These are phyloP conservation scores for Cryptotis parvus DNA, from an alignment of 2,113 vertebrate genomes.

Conservation along the genomic window DNA sequence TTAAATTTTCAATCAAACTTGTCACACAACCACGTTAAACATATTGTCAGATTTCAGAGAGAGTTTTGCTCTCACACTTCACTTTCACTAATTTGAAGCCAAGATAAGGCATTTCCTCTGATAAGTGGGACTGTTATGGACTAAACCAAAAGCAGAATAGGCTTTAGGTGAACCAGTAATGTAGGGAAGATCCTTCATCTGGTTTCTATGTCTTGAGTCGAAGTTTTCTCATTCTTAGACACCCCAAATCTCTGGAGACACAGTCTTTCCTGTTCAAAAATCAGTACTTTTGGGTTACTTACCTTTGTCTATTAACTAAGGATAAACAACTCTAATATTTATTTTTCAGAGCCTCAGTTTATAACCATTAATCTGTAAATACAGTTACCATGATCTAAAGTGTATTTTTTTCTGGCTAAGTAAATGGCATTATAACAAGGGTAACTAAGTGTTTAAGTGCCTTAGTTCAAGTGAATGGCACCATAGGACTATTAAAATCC, in stretches of 20 bases:
- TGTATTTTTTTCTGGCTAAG: constrained; percentile 36
- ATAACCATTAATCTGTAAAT: constrained; percentile 20
- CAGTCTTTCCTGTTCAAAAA: not conserved
- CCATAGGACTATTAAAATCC: not conserved
- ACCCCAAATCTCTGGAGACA: not conserved
- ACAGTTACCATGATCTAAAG: constrained; percentile 36
- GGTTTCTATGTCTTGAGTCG: not conserved
- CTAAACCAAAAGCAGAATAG: not conserved
- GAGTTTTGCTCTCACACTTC: constrained; percentile 56
- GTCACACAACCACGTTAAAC: not conserved
- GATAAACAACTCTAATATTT: constrained; percentile 39
- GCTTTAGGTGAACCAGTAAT: constrained; percentile 29
- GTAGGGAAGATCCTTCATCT: not conserved
- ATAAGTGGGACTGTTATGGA: constrained; percentile 57
- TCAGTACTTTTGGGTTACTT: not conserved
- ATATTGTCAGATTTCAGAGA: constrained; percentile 45
- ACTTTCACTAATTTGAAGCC: constrained; percentile 29
- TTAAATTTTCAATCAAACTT: not conserved
- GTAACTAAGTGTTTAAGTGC: constrained; percentile 44
- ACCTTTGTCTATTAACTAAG: not conserved
- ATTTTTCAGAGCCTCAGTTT: not conserved
- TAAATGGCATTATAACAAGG: constrained; percentile 56
- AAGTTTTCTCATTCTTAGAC: not conserved
- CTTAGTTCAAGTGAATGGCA: constrained; percentile 32
- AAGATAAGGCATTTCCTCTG: constrained; percentile 31